Conservation (phyloP, 2,113 vertebrate genomes). For the Corvus moneduloides region DNA sequence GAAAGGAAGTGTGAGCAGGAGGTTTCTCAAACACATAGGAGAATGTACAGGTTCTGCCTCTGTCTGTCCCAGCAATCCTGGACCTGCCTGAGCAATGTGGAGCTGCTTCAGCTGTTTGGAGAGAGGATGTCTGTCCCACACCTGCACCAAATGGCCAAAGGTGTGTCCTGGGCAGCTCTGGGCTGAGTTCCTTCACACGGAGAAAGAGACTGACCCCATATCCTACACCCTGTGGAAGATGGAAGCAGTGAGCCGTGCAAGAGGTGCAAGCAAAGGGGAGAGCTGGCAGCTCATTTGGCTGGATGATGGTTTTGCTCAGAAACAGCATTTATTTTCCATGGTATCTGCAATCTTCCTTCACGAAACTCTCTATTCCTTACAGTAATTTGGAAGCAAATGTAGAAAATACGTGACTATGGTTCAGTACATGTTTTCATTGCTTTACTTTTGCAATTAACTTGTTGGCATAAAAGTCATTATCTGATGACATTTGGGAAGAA, state of each 20-base stretch:
- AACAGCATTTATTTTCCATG: background rate
- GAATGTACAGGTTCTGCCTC: background rate
- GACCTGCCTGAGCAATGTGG: background rate
- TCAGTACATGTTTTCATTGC: conserved; percentile 50
- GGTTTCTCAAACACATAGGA: fast-evolving
- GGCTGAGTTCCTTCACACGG: background rate
- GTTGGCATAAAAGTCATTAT: conserved; percentile 68
- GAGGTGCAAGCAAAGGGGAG: background rate
- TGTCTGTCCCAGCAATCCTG: background rate
- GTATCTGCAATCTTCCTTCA: background rate
- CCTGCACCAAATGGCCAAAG: background rate
- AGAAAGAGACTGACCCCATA: fast-evolving
- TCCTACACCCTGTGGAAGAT: background rate
- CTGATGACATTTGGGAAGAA: conserved; percentile 55
- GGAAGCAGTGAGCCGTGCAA: background rate
- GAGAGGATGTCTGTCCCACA: background rate
- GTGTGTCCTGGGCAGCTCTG: background rate
- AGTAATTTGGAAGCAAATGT: conserved; percentile 57
- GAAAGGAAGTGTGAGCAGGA: background rate
- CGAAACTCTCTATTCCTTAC: conserved; percentile 18
- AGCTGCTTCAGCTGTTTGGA: background rate
- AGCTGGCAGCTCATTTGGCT: background rate
- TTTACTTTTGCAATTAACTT: conserved; percentile 77
- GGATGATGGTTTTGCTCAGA: background rate
- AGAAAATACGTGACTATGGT: conserved; percentile 10